Evolutionary conservation across 2,113 vertebrate species (phyloP).

Genomic region (Chaetodon auriga): DNA sequence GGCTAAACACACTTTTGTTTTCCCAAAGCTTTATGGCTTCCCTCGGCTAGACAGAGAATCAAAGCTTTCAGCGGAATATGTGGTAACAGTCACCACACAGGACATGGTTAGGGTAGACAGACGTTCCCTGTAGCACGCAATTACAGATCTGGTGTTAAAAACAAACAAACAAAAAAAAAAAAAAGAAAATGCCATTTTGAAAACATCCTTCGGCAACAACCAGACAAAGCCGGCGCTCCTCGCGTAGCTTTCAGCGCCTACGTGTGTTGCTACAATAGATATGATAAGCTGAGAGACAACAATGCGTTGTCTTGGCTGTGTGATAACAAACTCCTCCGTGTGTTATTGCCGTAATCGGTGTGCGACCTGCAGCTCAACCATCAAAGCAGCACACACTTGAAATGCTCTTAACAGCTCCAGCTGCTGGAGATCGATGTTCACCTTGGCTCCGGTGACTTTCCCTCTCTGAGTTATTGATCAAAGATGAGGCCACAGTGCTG

Average conservation of each 20-base stretch:
- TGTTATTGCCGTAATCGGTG: conserved; percentile 30
- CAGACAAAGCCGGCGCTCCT: conserved; percentile 10
- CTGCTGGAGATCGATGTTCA: conserved; percentile 72
- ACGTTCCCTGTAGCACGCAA: conserved; percentile 38
- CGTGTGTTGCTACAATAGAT: conserved; percentile 4
- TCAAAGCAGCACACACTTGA: conserved; percentile 61
- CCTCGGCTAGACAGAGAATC: conserved; percentile 60
- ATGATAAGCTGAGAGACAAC: conserved; percentile 18
- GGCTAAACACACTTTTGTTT: conserved; percentile 75
- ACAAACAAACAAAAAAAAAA: too few species aligned
- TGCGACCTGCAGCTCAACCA: conserved; percentile 44
- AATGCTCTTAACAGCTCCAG: conserved; percentile 61
- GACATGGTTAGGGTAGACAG: conserved; percentile 43
- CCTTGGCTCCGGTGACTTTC: conserved; percentile 72
- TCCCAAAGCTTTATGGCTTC: conserved; percentile 71
- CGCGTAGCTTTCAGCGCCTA: conserved; percentile 12
- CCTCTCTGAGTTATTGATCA: conserved; percentile 63
- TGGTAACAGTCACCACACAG: conserved; percentile 44
- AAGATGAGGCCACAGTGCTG: conserved; percentile 20
- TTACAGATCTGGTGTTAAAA: conserved; percentile 44
- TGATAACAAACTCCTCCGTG: conserved; percentile 34
- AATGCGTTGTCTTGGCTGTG: conserved; percentile 13
- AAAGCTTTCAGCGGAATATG: conserved; percentile 50
- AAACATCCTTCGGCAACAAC: conserved; percentile 51
- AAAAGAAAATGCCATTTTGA: conserved; percentile 29